Evolutionary conservation across 2,113 vertebrate genomes (phyloP).

Genomic region (Burhinus oedicnemus): DNA sequence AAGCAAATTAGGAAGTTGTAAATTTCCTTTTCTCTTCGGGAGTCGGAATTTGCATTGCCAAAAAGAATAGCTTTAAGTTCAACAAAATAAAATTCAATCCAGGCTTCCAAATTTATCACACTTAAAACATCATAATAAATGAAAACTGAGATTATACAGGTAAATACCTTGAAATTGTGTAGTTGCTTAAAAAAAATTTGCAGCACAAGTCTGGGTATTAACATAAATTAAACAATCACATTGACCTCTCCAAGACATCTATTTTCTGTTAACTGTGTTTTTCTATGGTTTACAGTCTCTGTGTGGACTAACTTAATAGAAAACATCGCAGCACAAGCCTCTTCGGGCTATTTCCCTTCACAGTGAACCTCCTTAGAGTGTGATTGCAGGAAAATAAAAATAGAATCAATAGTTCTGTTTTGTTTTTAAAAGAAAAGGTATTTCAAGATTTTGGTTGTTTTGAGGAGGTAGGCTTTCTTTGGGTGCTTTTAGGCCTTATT

Average conservation of each 20-base stretch:
- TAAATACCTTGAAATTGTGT: background rate
- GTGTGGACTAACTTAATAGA: background rate
- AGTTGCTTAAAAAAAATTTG: background rate
- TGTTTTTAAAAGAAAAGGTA: background rate
- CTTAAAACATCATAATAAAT: background rate
- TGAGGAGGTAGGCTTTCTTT: background rate
- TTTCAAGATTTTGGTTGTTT: background rate
- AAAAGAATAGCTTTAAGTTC: constrained; percentile 9
- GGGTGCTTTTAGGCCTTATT: background rate
- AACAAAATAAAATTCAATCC: constrained; percentile 26
- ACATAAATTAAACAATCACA: background rate
- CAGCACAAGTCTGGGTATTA: background rate
- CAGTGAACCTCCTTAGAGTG: background rate
- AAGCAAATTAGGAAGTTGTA: constrained; percentile 56
- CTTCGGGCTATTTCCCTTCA: background rate
- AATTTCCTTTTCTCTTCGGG: constrained; percentile 23
- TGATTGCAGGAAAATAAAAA: background rate
- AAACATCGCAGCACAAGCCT: background rate
- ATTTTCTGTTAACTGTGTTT: background rate
- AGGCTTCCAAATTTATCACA: background rate
- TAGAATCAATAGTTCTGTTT: background rate
- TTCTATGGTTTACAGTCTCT: background rate
- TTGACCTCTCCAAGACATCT: background rate
- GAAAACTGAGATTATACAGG: background rate
- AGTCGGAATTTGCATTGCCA: constrained; percentile 30